Base-by-base conservation (phyloP, 1,140 invertebrate species). In the Ditylenchus dipsaci region DNA sequence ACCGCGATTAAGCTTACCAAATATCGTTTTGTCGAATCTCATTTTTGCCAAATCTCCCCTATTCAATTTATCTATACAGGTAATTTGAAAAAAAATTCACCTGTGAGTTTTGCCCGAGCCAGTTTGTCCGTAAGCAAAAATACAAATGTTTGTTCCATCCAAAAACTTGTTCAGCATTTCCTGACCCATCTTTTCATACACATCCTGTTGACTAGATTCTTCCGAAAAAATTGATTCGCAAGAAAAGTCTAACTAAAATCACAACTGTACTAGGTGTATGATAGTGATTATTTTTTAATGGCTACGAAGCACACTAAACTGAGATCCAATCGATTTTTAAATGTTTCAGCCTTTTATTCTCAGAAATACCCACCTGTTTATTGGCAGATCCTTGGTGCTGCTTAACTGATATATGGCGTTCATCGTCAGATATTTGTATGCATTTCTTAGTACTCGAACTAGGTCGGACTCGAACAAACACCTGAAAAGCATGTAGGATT, bases 81-180 rank as follows among this genome's bases (percentile, higher is more conserved):
- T n/a, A n/a, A n/a, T n/a, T n/a, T 59, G 21, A 59, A 59, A 59
- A 15, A 13, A 15, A 59, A 59, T 11, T 38, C 21, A 62, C 60
- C 60, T 65, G n/a, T 84, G 86, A 56, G 91, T 94, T 86, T 95
- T 94, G 0, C 92, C 92, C 78, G 90, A 92, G 38, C 92, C 91
- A 3, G 92, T 95, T 84, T 94, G 92, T 0, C 92, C 92, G 84
- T 95, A 95, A 8, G 92, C 92, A 87, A 94, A 94, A 47, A 95
- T 91, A 83, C 91, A 94, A 0, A 94, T 91, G 84, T 94, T 92
- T 81, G 92, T 94, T 0, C 92, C 92, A 85, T 94, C 91, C 9
- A 94, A 82, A 0, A 91, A 91, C 15, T 67, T 26, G n/a, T 7
- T 17, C 17, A 66, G 7, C 60, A 66, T 23, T 21, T 30, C 27